These are phyloP conservation scores for Macroramphosus scolopax DNA, from an alignment of 2,797 vertebrate species.

Conservation along the genomic window DNA sequence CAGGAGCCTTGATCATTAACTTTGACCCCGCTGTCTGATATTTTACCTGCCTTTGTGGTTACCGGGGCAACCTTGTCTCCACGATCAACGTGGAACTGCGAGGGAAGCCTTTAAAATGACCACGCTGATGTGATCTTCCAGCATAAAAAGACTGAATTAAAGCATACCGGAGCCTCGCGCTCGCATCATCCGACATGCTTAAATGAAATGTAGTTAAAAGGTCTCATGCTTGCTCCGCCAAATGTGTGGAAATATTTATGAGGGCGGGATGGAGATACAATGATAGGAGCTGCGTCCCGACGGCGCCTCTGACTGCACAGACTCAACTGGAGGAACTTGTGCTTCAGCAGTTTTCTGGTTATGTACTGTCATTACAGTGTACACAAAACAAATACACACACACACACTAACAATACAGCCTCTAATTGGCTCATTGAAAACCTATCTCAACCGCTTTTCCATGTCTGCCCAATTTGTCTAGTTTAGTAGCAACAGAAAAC, in stretches of 20 bases:
- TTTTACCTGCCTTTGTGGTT: too few relatives aligned
- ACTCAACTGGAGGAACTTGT: constrained; percentile 13
- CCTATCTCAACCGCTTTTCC: constrained; percentile 46
- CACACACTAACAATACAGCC: constrained; percentile 30
- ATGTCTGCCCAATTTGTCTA: constrained; percentile 61
- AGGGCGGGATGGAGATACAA: constrained; percentile 24
- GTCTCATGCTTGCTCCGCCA: constrained; percentile 19
- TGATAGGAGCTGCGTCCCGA: constrained; percentile 29
- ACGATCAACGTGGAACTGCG: too few relatives aligned
- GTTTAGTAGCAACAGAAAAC: constrained; percentile 66
- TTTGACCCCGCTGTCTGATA: too few relatives aligned
- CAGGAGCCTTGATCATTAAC: too few relatives aligned
- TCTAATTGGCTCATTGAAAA: constrained; percentile 64
- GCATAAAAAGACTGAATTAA: constrained; percentile 44
- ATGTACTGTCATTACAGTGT: constrained; percentile 22
- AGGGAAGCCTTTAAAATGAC: too few relatives aligned
- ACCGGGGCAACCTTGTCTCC: too few relatives aligned
- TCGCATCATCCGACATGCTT: constrained; percentile 41
- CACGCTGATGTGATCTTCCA: too few relatives aligned
- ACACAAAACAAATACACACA: constrained; percentile 22
- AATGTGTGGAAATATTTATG: constrained; percentile 24
- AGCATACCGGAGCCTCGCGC: constrained; percentile 23
- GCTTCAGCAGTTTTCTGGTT: constrained; percentile 33
- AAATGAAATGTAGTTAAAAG: constrained; percentile 49
- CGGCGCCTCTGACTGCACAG: constrained; percentile 6